Evolutionary conservation across 2,113 vertebrate species (phyloP), one percentile per base, ranked within the genome.

Genomic region (Chaetops frenatus): DNA sequence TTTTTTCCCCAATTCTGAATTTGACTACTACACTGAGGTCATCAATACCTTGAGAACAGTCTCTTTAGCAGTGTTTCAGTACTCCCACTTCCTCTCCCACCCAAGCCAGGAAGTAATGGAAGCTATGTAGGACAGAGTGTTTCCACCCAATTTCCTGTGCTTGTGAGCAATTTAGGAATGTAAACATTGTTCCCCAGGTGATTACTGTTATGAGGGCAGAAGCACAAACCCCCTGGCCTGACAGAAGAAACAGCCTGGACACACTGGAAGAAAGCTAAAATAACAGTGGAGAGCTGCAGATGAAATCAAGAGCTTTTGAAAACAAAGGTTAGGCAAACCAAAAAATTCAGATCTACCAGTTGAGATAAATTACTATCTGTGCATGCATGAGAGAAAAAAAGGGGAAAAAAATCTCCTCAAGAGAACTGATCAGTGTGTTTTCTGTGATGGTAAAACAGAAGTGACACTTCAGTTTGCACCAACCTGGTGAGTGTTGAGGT

Each of bases 91-190:
- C 96, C 94, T 96, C 81, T 86, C 95, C 95, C 92, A 92, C 93
- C 93, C 96, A 90, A 86, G 54, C 33, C 87, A 95, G 95, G 93
- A 95, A 94, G 90, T 87, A 95, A 91, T 95, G 94, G 90, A 94
- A 95, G 93, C 91, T 85, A 80, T 90, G 92, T 60, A 89, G 95
- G 90, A 96, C 94, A 94, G 54, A 78, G 69, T 94, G 92, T 96
- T 95, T 95, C 94, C 92, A 94, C 90, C 31, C 88, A 48, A 20
- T 81, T 96, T 95, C 93, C 93, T 94, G 92, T 56, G 91, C 13
- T 16, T 85, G 88, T 80, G 76, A 96, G 92, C 67, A 92, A 86
- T 74, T 90, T 69, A 85, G 92, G 92, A 97, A 92, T 62, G 74
- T 73, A 93, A 96, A 96, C 81, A 91, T 17, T 74, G 76, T 40